Evolutionary conservation across 1,140 invertebrate genomes (phyloP).

Genomic region (Magallana ariakensis): DNA sequence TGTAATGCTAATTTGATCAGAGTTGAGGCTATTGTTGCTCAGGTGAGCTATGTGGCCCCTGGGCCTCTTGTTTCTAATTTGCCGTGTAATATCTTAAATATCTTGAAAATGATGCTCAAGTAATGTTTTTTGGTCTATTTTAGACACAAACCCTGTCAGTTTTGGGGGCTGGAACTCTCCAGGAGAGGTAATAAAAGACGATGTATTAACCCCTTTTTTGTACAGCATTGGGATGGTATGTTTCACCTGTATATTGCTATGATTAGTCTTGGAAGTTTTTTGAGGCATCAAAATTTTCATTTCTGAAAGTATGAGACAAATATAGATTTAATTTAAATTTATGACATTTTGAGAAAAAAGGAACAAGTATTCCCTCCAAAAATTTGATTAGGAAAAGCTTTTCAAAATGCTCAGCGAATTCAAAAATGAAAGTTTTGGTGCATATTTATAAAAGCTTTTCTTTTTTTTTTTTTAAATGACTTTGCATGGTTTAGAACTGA

Average conservation of each 20-base stretch:
- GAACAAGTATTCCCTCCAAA: background rate
- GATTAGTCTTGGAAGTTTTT: background rate
- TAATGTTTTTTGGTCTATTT: background rate
- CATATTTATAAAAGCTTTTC: too few species aligned
- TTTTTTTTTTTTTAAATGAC: too few species aligned
- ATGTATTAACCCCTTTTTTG: conserved; percentile 1
- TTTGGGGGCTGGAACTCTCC: background rate
- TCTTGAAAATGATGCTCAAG: background rate
- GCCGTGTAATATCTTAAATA: background rate
- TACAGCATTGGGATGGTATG: background rate
- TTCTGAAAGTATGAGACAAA: background rate
- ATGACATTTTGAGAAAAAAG: background rate
- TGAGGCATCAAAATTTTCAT: background rate
- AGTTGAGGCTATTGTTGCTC: too few species aligned
- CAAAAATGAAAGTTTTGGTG: too few species aligned
- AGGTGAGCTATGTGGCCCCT: too few species aligned
- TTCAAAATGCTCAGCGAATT: too few species aligned
- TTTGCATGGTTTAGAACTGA: too few species aligned
- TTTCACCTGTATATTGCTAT: background rate
- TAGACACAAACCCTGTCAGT: background rate
- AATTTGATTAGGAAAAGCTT: too few species aligned
- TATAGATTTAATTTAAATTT: too few species aligned
- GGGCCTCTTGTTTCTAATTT: too few species aligned
- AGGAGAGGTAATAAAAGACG: conserved; percentile 9
- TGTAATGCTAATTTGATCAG: too few species aligned